Percentiles rank a stretch among this genome's conserved stretches.
These are phyloP conservation scores for Coreius guichenoti DNA, from an alignment of 2,797 vertebrate species.

Conservation along the genomic window DNA sequence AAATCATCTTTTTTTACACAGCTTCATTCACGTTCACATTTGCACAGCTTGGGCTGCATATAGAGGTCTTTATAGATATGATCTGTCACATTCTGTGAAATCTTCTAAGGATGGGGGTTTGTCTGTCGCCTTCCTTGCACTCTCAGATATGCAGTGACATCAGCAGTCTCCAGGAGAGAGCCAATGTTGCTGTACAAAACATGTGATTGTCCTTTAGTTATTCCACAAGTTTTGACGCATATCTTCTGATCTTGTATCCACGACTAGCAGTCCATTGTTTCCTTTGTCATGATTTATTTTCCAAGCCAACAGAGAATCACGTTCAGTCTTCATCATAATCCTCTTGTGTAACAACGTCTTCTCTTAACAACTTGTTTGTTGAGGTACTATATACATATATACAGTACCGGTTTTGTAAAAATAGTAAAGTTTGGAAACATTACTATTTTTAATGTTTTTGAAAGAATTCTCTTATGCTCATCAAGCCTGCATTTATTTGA, in stretches of 20 bases:
- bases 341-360: neutral
- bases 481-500: no score
- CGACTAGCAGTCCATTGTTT: neutral
- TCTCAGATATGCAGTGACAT: slow-evolving; percentile 23
- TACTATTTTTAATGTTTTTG: no score
- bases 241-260: neutral
- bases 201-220: neutral
- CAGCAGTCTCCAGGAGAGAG: slow-evolving; percentile 21
- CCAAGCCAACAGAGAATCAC: neutral
- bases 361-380: neutral
- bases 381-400: neutral
- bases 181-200: neutral
- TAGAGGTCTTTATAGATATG: slow-evolving; percentile 22
- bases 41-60: neutral
- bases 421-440: no score
- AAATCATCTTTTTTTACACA: neutral
- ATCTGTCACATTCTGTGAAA: slow-evolving; percentile 34
- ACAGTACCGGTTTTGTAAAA: no score
- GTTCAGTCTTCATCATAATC: neutral
- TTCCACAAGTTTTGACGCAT: neutral
- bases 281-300: neutral
- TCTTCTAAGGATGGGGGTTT: neutral
- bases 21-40: neutral
- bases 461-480: no score
- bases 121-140: slow-evolving; percentile 11